Evolutionary conservation across 1,140 invertebrate genomes (phyloP), one percentile per base, ranked within the genome.

Genomic region (Plectrocnemia conspersa): DNA sequence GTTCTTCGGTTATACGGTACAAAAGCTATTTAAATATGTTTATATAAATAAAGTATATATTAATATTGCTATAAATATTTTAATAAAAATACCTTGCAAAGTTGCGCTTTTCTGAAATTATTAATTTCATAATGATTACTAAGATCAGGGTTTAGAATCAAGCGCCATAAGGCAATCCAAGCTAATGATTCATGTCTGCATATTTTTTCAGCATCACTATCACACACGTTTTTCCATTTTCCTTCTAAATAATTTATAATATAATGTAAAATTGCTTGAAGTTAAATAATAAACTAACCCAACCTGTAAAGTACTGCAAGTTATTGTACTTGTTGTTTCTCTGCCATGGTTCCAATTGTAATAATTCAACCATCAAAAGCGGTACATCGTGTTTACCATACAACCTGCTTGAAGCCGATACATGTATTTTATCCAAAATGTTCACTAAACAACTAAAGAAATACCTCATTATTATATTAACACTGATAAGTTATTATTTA

Each of bases 351-450:
- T 79, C 74, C 24, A 70, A 68, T 60, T 82, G 68, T 19, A 90
- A 70, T 3, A 91, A 66, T 63, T 88, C 81, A 16, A 72, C 74
- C 23, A 90, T 73, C 15, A 91, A 68, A 57, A 87, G 81, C 0
- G 87, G 88, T 25, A 88, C 69, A 64, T 90, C 88, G 53, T 87
- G 82, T 1, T 75, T 81, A 29, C 75, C 72, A 45, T 86, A 77
- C 56, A 90, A 66, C 25, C 82, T 75, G 2, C 79, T 80, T 5
- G 79, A 65, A 29, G 81, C 78, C 38, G 78, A 77, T 6, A 86
- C 67, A 1, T 82, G 80, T n/a, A 85, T 72, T 9, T 71, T 68
- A 18, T 80, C 74, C 47, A 77, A 69, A 40, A 78, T 74, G 55
- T 80, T 77, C 0, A 74, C 69, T 50, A 80, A 46, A 59, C 78